phyloP scores from a whole-genome alignment of 2,888 invertebrate species.

The Heliothis peltigera region DNA sequence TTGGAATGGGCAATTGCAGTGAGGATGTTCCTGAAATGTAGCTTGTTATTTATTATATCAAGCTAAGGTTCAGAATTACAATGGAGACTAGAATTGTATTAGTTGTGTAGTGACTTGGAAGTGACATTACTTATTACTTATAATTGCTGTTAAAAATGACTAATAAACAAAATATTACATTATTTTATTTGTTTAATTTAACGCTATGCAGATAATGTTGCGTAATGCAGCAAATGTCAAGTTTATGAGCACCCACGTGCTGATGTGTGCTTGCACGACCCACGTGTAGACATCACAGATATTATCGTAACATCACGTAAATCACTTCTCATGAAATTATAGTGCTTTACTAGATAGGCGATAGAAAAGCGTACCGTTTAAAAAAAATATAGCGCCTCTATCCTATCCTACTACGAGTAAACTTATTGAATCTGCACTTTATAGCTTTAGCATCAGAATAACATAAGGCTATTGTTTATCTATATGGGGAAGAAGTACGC shows the following conservation, averaged over 20 bases:
- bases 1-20: conserved; percentile 70
- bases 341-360: too few relatives aligned
- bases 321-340: neutral
- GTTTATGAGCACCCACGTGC: conserved; percentile 43
- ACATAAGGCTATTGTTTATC: too few relatives aligned
- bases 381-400: too few relatives aligned
- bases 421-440: too few relatives aligned
- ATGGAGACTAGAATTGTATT: conserved; percentile 42
- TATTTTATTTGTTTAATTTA: conserved; percentile 58
- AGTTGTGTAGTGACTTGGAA: conserved; percentile 63
- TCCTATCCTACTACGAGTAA: too few relatives aligned
- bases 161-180: conserved; percentile 75
- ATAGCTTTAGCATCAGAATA: too few relatives aligned
- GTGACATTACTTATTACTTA: conserved; percentile 79
- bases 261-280: conserved; percentile 5
- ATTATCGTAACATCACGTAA: conserved; percentile 8
- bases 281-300: conserved; percentile 1
- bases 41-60: conserved; percentile 45
- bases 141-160: conserved; percentile 84
- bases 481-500: too few relatives aligned
- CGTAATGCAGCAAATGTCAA: conserved; percentile 52
- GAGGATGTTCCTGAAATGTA: conserved; percentile 60
- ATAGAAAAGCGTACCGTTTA: too few relatives aligned
- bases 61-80: conserved; percentile 39
- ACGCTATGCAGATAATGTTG: conserved; percentile 27